Percentiles rank a stretch among this genome's conserved stretches.
phyloP scores from a whole-genome alignment of 1,140 invertebrate species.

The Gryllus bimaculatus region DNA sequence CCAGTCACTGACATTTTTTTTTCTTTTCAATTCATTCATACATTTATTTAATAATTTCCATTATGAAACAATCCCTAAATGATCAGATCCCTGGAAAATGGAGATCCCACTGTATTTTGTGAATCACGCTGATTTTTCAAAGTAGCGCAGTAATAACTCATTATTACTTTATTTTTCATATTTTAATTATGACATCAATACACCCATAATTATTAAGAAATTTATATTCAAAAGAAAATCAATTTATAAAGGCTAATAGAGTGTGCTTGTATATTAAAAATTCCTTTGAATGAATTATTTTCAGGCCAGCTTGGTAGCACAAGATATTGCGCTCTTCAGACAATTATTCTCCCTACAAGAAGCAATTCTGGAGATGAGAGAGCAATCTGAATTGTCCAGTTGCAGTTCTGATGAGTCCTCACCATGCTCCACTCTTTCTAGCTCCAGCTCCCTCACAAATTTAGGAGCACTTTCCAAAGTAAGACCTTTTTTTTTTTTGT shows the following conservation, averaged over 20 bases:
- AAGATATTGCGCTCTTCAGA: constrained; percentile 18
- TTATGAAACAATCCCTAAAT: too few species aligned
- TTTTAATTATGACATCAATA: too few species aligned
- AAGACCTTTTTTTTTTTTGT: neutral
- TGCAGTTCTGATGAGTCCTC: constrained; percentile 8
- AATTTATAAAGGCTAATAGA: neutral
- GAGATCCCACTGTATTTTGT: too few species aligned
- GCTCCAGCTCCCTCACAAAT: constrained; percentile 7
- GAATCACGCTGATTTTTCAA: too few species aligned
- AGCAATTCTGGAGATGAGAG: constrained; percentile 12
- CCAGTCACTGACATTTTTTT: too few species aligned
- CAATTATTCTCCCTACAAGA: constrained; percentile 18
- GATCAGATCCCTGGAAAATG: too few species aligned
- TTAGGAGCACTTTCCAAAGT: neutral
- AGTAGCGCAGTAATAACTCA: too few species aligned
- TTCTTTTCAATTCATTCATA: too few species aligned
- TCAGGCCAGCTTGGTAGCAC: constrained; percentile 15
- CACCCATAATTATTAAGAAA: too few species aligned
- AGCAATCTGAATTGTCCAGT: constrained; percentile 11
- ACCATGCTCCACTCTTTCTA: constrained; percentile 12
- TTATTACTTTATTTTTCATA: too few species aligned
- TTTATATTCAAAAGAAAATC: too few species aligned
- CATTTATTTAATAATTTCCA: too few species aligned
- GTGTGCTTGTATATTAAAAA: neutral
- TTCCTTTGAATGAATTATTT: neutral